phyloP scores from a whole-genome alignment of 1,140 invertebrate genomes.

The Acromyrmex echinatior region DNA sequence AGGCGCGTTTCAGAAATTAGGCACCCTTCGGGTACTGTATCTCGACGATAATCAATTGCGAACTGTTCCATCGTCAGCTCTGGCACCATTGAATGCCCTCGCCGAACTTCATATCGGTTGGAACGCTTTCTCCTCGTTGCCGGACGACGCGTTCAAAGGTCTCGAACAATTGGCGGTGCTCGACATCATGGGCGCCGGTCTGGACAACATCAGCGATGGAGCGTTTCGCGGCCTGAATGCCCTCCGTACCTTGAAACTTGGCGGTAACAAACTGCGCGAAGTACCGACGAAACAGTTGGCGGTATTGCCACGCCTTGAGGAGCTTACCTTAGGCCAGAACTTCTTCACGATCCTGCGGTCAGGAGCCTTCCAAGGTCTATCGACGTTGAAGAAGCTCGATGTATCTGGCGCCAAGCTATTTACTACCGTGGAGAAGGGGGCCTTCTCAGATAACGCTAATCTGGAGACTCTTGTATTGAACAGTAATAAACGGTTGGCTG shows the following conservation, averaged over 20 bases:
- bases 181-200: constrained; percentile 92
- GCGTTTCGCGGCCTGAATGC: constrained; percentile 92
- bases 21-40: constrained; percentile 92
- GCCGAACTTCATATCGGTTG: constrained; percentile 94
- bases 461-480: constrained; percentile 92
- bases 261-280: constrained; percentile 91
- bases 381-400: constrained; percentile 92
- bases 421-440: constrained; percentile 90
- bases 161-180: constrained; percentile 91
- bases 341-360: constrained; percentile 90
- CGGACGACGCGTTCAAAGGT: constrained; percentile 91
- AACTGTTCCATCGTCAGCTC: constrained; percentile 91
- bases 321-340: constrained; percentile 94
- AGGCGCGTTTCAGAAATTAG: constrained; percentile 92
- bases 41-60: constrained; percentile 95
- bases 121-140: constrained; percentile 92
- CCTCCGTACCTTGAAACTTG: constrained; percentile 91
- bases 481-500: constrained; percentile 91
- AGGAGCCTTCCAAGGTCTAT: constrained; percentile 92
- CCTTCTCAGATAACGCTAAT: constrained; percentile 93
- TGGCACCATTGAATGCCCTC: constrained; percentile 90
- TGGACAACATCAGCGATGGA: constrained; percentile 91
- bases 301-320: constrained; percentile 91
- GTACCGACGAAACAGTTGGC: constrained; percentile 92
- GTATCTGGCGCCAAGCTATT: constrained; percentile 92